Evolutionary conservation across 2,797 vertebrate species (phyloP).

Genomic region (Rhyacichthys aspro): DNA sequence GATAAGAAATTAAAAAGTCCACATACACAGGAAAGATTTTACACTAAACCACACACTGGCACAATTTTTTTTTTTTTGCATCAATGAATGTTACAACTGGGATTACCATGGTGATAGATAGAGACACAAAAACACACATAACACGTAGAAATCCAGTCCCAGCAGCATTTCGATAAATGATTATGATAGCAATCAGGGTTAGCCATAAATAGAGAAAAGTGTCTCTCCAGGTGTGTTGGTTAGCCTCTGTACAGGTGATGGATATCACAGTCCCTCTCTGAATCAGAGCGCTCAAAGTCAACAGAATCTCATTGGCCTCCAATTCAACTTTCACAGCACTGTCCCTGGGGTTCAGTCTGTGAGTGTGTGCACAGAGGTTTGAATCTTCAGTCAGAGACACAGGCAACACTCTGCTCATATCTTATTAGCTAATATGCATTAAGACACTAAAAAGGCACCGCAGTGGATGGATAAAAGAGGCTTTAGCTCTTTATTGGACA

Average conservation of each 20-base stretch:
- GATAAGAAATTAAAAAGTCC: no score
- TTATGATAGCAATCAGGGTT: constrained; percentile 44
- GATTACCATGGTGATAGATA: constrained; percentile 37
- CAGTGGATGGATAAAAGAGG: constrained; percentile 17
- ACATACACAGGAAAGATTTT: not conserved
- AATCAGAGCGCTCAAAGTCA: constrained; percentile 49
- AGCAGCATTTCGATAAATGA: constrained; percentile 45
- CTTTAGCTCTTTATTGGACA: constrained; percentile 38
- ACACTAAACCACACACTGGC: not conserved
- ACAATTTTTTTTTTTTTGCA: constrained; percentile 19
- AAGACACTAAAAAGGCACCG: constrained; percentile 28
- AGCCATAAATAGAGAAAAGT: constrained; percentile 51
- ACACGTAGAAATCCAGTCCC: constrained; percentile 14
- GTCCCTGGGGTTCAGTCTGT: constrained; percentile 44
- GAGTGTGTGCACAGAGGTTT: constrained; percentile 12
- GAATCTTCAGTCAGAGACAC: constrained; percentile 21
- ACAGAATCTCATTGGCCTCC: constrained; percentile 72
- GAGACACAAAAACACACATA: constrained; percentile 16
- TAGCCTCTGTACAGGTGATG: constrained; percentile 52
- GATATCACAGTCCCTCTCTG: constrained; percentile 40
- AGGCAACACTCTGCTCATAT: constrained; percentile 35
- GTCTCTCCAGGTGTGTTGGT: constrained; percentile 48
- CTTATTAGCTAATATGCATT: constrained; percentile 36
- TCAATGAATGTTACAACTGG: constrained; percentile 38
- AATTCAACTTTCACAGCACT: constrained; percentile 64